These are phyloP conservation scores for Tridacna gigas DNA, from an alignment of 2,888 invertebrate genomes.

Conservation along the genomic window DNA sequence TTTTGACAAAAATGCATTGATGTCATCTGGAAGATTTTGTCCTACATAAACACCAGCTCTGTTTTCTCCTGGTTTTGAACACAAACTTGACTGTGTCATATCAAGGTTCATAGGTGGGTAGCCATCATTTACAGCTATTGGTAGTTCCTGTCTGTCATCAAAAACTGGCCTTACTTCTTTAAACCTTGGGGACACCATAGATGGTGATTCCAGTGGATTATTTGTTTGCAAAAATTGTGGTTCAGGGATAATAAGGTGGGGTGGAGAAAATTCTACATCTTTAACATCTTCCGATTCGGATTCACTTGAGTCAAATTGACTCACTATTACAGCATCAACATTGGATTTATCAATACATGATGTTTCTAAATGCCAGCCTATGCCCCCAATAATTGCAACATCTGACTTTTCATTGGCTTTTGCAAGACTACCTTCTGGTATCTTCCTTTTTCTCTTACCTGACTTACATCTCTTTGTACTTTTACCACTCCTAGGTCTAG, in stretches of 20 bases:
- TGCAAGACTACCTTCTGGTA: constrained; percentile 60
- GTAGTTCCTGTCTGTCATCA: constrained; percentile 46
- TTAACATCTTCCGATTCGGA: constrained; percentile 65
- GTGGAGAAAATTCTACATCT: constrained; percentile 27
- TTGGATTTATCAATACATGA: constrained; percentile 76
- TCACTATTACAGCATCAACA: constrained; percentile 68
- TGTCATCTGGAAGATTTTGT: constrained; percentile 58
- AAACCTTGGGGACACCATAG: constrained; percentile 70
- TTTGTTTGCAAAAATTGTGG: constrained; percentile 34
- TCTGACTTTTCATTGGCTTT: constrained; percentile 72
- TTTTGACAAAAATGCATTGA: constrained; percentile 50
- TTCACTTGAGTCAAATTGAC: constrained; percentile 66
- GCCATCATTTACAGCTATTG: constrained; percentile 71
- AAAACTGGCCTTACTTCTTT: constrained; percentile 67
- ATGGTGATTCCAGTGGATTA: constrained; percentile 49
- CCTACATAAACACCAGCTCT: constrained; percentile 55
- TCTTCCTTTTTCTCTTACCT: constrained; percentile 69
- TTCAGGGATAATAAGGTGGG: constrained; percentile 39
- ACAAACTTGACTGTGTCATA: constrained; percentile 68
- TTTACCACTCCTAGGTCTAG: constrained; percentile 76
- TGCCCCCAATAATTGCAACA: constrained; percentile 79
- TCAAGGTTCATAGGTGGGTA: constrained; percentile 79
- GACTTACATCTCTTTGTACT: constrained; percentile 66
- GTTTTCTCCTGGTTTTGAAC: constrained; percentile 35
- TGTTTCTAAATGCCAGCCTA: constrained; percentile 81